Evolutionary conservation across 2,797 vertebrate genomes (phyloP), one percentile per base, ranked within the genome.

Genomic region (Lateolabrax maculatus): DNA sequence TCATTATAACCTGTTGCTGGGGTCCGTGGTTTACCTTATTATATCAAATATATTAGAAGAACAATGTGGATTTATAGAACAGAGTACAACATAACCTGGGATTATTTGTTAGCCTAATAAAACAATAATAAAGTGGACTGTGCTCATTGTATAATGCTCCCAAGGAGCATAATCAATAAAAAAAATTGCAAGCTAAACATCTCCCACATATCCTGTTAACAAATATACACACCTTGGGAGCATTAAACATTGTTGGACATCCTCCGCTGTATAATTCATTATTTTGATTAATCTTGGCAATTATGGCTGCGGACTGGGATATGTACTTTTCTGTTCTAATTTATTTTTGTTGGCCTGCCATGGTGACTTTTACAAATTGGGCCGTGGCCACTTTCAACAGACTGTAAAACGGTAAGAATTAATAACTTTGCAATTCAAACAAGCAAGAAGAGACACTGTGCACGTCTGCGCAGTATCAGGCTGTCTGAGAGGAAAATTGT

Each of bases 271-370:
- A 57, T 60, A 75, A 82, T 87, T 90, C 65, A 71, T 89, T 91
- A 87, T 87, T 90, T 84, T 93, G 90, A 91, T 90, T 86, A 84
- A 92, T 89, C 58, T 85, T 66, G 53, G 80, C 75, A 82, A 89
- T 89, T 82, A 89, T 49, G 23, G 70, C 70, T 62, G 68, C 60
- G 71, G 84, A 83, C 80, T 56, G 62, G 75, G 79, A 89, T 75
- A 69, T 70, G 61, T 74, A 49, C 74, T 77, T 88, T 77, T 84
- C 72, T 74, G 25, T 57, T 71, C 74, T 85, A 88, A 91, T 91
- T 87, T 92, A 90, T 91, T 93, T 89, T 73, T 56, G 21, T 89
- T 93, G 90, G 90, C 84, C 58, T 43, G 63, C 68, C 7, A 4
- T 2, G 10, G 41, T 79, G 86, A 89, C 87, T 78, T 85, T 83